Conservation (phyloP, 2,113 vertebrate species). For the Burhinus oedicnemus region DNA sequence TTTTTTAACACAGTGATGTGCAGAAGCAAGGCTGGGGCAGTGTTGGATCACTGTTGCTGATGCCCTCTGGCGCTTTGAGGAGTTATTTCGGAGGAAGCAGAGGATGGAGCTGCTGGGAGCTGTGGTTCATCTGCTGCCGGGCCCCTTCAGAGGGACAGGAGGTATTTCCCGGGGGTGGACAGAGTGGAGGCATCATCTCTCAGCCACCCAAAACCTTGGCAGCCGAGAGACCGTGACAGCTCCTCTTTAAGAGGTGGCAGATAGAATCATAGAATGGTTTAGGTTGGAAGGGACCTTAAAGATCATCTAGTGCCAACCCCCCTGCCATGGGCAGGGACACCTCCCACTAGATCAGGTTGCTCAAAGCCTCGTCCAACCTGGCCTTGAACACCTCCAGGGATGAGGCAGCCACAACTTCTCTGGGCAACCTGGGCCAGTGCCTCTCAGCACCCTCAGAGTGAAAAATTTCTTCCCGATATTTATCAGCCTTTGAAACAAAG, state of each 20-base stretch:
- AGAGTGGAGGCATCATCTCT: no score
- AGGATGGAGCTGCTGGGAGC: rapidly evolving
- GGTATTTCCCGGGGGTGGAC: rapidly evolving
- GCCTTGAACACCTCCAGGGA: neutral
- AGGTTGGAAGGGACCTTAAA: neutral
- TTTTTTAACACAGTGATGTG: neutral
- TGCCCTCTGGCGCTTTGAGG: neutral
- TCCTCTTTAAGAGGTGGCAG: neutral
- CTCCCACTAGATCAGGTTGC: neutral
- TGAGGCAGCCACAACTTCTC: neutral
- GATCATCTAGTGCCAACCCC: neutral
- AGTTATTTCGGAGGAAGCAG: neutral
- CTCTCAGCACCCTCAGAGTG: neutral
- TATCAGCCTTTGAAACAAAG: neutral
- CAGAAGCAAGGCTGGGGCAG: neutral
- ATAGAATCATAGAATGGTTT: neutral
- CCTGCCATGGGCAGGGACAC: neutral
- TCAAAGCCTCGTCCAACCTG: neutral
- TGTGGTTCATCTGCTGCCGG: rapidly evolving
- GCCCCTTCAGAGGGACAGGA: rapidly evolving
- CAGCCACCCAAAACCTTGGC: neutral
- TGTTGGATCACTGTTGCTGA: no score
- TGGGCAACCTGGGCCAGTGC: neutral
- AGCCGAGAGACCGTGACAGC: neutral
- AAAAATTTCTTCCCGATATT: neutral